Conservation (phyloP, 2,113 vertebrate species). For the Otus sunia region DNA sequence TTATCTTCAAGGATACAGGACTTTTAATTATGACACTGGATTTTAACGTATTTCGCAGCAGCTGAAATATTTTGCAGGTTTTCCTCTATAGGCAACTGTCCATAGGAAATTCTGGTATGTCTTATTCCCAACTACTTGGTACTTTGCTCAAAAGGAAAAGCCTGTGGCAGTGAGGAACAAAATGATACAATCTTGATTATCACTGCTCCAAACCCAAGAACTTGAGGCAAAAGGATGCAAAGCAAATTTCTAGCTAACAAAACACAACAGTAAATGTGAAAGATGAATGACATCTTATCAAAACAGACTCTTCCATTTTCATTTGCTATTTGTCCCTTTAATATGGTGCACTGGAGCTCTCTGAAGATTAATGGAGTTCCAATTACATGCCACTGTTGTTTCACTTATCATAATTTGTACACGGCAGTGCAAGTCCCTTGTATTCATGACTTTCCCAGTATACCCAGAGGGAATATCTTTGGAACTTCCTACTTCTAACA, state of each 20-base stretch:
- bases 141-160: neutral
- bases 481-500: conserved; percentile 38
- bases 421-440: neutral
- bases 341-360: conserved; percentile 4
- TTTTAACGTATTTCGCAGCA: neutral
- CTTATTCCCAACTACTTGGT: neutral
- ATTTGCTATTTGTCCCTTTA: conserved; percentile 24
- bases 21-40: conserved; percentile 8
- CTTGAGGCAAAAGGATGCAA: neutral
- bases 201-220: neutral
- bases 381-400: conserved; percentile 26
- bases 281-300: neutral
- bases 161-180: neutral
- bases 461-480: conserved; percentile 46
- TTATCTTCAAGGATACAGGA: conserved; percentile 40
- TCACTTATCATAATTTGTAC: conserved; percentile 36
- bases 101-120: neutral
- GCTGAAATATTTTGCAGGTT: conserved; percentile 7
- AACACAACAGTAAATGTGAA: conserved; percentile 13
- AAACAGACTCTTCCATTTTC: neutral
- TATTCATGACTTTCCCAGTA: conserved; percentile 6
- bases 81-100: neutral
- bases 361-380: conserved; percentile 30
- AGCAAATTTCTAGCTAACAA: conserved; percentile 2
- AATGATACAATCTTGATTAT: neutral